Percentiles rank a stretch among this genome's conserved stretches.
These are phyloP conservation scores for Umimayanthus kanabou DNA, from an alignment of 92 coral and sea anemone species.

Conservation along the genomic window DNA sequence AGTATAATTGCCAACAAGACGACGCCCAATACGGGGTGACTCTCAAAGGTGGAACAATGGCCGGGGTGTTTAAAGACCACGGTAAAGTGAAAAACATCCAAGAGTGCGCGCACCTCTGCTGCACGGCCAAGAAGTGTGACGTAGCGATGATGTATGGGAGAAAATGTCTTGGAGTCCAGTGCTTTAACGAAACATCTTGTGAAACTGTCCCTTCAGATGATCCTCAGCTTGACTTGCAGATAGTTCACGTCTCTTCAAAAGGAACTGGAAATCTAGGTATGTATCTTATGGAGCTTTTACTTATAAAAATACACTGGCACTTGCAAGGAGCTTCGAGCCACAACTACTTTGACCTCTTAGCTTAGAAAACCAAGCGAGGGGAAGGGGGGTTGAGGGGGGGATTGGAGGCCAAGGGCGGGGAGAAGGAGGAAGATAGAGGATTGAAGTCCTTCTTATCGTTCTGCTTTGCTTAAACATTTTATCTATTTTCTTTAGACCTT, in stretches of 20 bases:
- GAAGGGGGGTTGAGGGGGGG: too few relatives aligned
- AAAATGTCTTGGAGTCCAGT: constrained; percentile 85
- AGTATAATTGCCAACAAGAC: constrained; percentile 92
- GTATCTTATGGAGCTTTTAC: too few relatives aligned
- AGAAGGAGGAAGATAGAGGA: too few relatives aligned
- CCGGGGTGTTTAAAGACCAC: constrained; percentile 81
- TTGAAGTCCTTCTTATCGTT: too few relatives aligned
- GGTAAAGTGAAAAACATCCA: constrained; percentile 92
- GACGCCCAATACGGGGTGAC: constrained; percentile 89
- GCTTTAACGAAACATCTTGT: constrained; percentile 86
- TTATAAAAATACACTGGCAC: too few relatives aligned
- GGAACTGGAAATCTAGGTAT: constrained; percentile 80
- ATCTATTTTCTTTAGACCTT: too few relatives aligned
- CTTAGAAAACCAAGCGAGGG: too few relatives aligned
- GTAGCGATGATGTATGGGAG: constrained; percentile 96
- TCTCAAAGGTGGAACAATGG: constrained; percentile 83
- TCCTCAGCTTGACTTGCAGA: constrained; percentile 82
- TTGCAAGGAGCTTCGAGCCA: too few relatives aligned
- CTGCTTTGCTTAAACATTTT: too few relatives aligned
- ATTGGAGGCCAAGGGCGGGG: too few relatives aligned
- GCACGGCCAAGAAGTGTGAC: constrained; percentile 84
- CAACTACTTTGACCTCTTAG: too few relatives aligned
- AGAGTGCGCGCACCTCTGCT: constrained; percentile 94
- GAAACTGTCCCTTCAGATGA: constrained; percentile 92
- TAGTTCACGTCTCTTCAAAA: constrained; percentile 82